Evolutionary conservation across 2,797 vertebrate genomes (phyloP), one percentile per base, ranked within the genome.

Genomic region (Halcyon badia): DNA sequence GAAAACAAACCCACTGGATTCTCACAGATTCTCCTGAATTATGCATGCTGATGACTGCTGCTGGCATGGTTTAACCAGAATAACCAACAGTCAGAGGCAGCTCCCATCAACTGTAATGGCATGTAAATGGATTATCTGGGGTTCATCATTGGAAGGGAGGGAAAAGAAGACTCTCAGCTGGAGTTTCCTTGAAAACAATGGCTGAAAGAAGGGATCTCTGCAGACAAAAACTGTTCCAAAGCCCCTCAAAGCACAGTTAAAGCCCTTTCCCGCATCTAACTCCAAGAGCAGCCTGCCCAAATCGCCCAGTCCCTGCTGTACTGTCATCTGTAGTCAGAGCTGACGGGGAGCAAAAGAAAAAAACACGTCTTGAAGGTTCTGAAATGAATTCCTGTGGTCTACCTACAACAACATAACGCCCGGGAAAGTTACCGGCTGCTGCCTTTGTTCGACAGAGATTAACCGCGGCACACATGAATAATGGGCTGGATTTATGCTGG

Each of bases 401-500:
- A 22, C 72, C 28, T 46, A 24, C 76, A 26, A 5, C 9, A 54
- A 11, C 76, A 33, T 6, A 20, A 64, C 3, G 33, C 48, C 69
- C 5, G 82, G 57, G 14, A 82, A 83, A 95, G 94, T 96, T 93
- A 46, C 79, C 2, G 60, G 51, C 86, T 49, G 84, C 90, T 5
- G 69, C 72, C 81, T 81, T 70, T 95, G 94, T 96, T 95, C 42
- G 6, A 35, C 28, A 24, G 86, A 41, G 72, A 91, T 90, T 65
- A 85, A 58, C 54, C 70, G 31, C 6, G 20, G 60, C 68, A 44
- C 26, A 19, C 48, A 42, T 5, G 26, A 54, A 46, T 52, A 61
- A 62, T 6, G 44, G 87, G 78, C 44, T 58, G 89, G 22, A 49
- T 94, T 90, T 58, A 31, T 77, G 39, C 76, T 14, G 52, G 81